Evolutionary conservation across 2,797 vertebrate genomes (phyloP).

Genomic region (Rachycentron canadum): DNA sequence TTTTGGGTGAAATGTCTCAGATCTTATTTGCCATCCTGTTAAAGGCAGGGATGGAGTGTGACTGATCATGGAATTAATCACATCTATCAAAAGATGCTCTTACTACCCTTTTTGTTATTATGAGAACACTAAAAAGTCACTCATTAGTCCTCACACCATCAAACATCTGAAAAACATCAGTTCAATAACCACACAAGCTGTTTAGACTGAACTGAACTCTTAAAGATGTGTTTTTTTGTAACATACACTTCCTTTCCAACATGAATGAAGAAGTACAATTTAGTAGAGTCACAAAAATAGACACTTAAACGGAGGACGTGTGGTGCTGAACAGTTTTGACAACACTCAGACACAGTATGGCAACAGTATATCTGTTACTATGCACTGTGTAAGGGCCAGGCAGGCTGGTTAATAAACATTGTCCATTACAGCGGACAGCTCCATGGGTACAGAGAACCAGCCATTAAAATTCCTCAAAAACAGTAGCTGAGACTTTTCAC

Average conservation of each 20-base stretch:
- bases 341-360: slow-evolving; percentile 17
- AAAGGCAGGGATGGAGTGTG: neutral
- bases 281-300: slow-evolving; percentile 46
- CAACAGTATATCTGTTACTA: slow-evolving; percentile 16
- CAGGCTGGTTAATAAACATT: slow-evolving; percentile 35
- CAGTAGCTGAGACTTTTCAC: slow-evolving; percentile 36
- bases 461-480: slow-evolving; percentile 79
- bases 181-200: slow-evolving; percentile 30
- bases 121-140: slow-evolving; percentile 27
- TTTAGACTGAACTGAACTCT: slow-evolving; percentile 6
- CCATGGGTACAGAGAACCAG: slow-evolving; percentile 44
- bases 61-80: slow-evolving; percentile 38
- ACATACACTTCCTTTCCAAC: slow-evolving; percentile 36
- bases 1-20: slow-evolving; percentile 6
- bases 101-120: slow-evolving; percentile 39
- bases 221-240: slow-evolving; percentile 12
- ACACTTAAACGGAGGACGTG: slow-evolving; percentile 19
- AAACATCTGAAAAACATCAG: slow-evolving; percentile 42
- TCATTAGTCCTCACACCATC: slow-evolving; percentile 24
- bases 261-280: slow-evolving; percentile 11
- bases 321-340: slow-evolving; percentile 38
- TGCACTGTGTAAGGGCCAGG: slow-evolving; percentile 29
- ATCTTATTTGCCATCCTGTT: slow-evolving; percentile 1
- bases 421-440: slow-evolving; percentile 55
- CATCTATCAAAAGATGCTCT: slow-evolving; percentile 38